These are phyloP conservation scores for Drosophila borealis DNA, from an alignment of 2,888 invertebrate species.

Conservation along the genomic window DNA sequence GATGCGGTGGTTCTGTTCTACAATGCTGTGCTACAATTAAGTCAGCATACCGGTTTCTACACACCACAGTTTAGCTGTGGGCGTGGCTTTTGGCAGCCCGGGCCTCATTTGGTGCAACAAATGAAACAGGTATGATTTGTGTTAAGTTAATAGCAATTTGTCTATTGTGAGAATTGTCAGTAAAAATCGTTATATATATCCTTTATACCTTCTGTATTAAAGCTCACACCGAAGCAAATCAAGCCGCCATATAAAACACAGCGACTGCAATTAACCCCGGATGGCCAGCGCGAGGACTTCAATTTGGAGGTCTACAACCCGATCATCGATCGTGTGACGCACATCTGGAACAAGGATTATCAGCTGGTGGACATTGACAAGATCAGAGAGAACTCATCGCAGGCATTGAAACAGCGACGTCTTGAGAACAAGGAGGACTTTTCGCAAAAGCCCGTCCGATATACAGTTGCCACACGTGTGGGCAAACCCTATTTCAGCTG, in stretches of 20 bases:
- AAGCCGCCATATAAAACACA: slow-evolving; percentile 87
- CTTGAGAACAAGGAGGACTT: slow-evolving; percentile 85
- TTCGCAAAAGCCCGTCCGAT: slow-evolving; percentile 87
- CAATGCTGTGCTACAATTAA: slow-evolving; percentile 88
- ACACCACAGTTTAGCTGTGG: slow-evolving; percentile 73
- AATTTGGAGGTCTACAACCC: slow-evolving; percentile 86
- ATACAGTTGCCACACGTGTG: slow-evolving; percentile 89
- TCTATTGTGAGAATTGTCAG: no score
- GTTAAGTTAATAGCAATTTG: no score
- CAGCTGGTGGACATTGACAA: slow-evolving; percentile 67
- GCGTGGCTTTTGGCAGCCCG: slow-evolving; percentile 85
- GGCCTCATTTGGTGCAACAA: slow-evolving; percentile 88
- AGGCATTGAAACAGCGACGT: slow-evolving; percentile 81
- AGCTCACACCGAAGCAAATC: slow-evolving; percentile 88
- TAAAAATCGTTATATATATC: no score
- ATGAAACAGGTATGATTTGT: slow-evolving; percentile 86
- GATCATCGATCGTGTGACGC: slow-evolving; percentile 83
- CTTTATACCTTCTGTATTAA: slow-evolving; percentile 10
- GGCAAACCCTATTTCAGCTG: slow-evolving; percentile 90
- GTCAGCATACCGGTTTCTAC: slow-evolving; percentile 51
- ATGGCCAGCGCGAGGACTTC: slow-evolving; percentile 87
- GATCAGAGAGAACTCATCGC: slow-evolving; percentile 70
- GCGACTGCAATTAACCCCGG: slow-evolving; percentile 85
- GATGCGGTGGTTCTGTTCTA: slow-evolving; percentile 97
- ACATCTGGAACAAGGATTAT: slow-evolving; percentile 82